phyloP scores from a whole-genome alignment of 2,888 invertebrate genomes.

The Drosophila siamana region DNA sequence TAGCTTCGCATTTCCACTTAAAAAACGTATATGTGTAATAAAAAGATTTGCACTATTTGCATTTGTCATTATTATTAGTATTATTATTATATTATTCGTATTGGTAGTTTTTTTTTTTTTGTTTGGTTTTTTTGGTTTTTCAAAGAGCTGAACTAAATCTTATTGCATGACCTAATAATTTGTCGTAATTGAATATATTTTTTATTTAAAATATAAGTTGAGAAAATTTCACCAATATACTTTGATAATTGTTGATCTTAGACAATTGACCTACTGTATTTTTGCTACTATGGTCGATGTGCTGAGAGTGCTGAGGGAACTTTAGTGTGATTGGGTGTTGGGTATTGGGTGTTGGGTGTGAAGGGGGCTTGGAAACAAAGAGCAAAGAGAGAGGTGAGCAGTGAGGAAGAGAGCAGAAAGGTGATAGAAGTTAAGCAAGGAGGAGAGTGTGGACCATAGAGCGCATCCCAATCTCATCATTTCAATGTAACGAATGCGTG shows the following conservation, averaged over 20 bases:
- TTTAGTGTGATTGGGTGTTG: background rate
- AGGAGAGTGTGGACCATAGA: slow-evolving; percentile 1
- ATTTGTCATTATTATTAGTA: slow-evolving; percentile 22
- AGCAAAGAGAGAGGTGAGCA: background rate
- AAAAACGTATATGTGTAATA: slow-evolving; percentile 61
- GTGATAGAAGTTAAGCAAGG: slow-evolving; percentile 1
- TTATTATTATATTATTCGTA: slow-evolving; percentile 18
- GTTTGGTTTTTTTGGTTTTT: too few relatives aligned
- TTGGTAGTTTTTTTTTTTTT: too few relatives aligned
- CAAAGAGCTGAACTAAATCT: slow-evolving; percentile 49
- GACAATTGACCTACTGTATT: slow-evolving; percentile 47
- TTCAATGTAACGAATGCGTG: background rate
- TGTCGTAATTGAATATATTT: slow-evolving; percentile 23
- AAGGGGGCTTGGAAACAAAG: background rate
- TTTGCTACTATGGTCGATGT: slow-evolving; percentile 27
- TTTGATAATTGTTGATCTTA: slow-evolving; percentile 63
- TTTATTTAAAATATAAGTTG: slow-evolving; percentile 44
- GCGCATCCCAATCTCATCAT: slow-evolving; percentile 12
- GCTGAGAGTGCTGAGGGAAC: slow-evolving; percentile 18
- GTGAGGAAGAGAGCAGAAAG: slow-evolving; percentile 9
- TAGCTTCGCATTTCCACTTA: slow-evolving; percentile 48
- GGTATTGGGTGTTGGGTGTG: background rate
- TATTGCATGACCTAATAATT: slow-evolving; percentile 48
- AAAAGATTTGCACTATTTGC: slow-evolving; percentile 58
- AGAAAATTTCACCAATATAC: slow-evolving; percentile 64